These are phyloP conservation scores for Pseudoips prasinana DNA, from an alignment of 2,888 invertebrate genomes.

Conservation along the genomic window DNA sequence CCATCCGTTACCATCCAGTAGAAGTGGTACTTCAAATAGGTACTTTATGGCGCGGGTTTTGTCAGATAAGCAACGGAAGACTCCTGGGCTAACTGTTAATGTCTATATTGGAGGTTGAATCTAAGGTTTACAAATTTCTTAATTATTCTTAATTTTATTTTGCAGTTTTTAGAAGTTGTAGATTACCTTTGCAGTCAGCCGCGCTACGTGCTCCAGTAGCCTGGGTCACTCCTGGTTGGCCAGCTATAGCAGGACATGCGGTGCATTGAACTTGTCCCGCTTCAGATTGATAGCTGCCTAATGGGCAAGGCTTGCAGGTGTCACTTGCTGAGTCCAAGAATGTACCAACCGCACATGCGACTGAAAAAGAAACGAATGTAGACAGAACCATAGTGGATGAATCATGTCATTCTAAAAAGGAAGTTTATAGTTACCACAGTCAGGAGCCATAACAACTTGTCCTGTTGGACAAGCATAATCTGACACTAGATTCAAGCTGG, in stretches of 20 bases:
- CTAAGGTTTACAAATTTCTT: too few species aligned
- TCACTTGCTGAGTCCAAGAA: conserved; percentile 89
- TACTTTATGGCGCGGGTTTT: too few species aligned
- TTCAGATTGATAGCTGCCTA: conserved; percentile 97
- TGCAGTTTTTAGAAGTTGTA: neutral
- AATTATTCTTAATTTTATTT: too few species aligned
- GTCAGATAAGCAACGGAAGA: too few species aligned
- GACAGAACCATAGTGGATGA: neutral
- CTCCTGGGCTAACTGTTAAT: too few species aligned
- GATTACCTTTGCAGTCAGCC: conserved; percentile 90
- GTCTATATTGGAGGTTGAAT: too few species aligned
- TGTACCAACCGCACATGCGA: conserved; percentile 95
- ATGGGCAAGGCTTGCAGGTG: conserved; percentile 91
- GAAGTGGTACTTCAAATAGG: too few species aligned
- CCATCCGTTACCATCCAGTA: too few species aligned
- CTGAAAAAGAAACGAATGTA: conserved; percentile 57
- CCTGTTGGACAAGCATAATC: conserved; percentile 96
- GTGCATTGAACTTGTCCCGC: conserved; percentile 94
- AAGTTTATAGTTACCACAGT: conserved; percentile 87
- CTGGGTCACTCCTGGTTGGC: conserved; percentile 94
- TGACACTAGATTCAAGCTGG: conserved; percentile 91
- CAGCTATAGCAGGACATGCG: conserved; percentile 94
- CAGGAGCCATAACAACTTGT: conserved; percentile 96
- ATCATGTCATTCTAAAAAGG: neutral
- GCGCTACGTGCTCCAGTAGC: conserved; percentile 93